Evolutionary conservation across 1,140 invertebrate genomes (phyloP), one percentile per base, ranked within the genome.

Genomic region (Drosophila sproati): DNA sequence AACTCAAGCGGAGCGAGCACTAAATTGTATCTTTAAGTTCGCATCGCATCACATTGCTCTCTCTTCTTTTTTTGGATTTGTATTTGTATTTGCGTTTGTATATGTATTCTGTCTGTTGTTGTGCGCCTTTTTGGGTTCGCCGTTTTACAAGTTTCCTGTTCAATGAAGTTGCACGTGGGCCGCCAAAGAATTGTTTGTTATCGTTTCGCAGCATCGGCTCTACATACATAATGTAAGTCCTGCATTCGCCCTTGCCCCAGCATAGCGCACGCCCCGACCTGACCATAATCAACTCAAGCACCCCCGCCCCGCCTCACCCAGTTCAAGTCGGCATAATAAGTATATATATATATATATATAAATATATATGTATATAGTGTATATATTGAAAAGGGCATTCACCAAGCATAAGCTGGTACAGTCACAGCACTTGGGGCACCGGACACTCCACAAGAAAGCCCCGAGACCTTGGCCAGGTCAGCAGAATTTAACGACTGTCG

Each of bases 101-200:
- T 52, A n/a, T 34, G 5, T 51, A 5, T 61, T 43, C 3, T 20
- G 47, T 4, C 29, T 56, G 29, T 66, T 55, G 41, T n/a, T 55
- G 35, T 54, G 5, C 35, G 31, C 37, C 55, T 31, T 60, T 62
- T 55, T 28, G 50, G 51, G 39, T 37, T 50, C 35, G 32, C 39
- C 51, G 45, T 85, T 85, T 85, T 83, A 83, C 69, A 81, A 85
- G 81, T 77, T 83, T 83, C 77, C 81, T 83, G 81, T 78, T 83
- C 73, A 85, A 85, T 80, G 81, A 73, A 79, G 73, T 71, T 77
- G 81, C 69, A 76, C 80, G 75, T 82, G 64, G 72, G 35, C 35
- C 57, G 45, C 41, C 57, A 35, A 74, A 37, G 64, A 69, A 74
- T 74, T 68, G 72, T 69, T 74, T 74, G 71, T 73, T 61, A 74